phyloP scores from a whole-genome alignment of 2,888 invertebrate genomes.

The Boloria euphrosyne region DNA sequence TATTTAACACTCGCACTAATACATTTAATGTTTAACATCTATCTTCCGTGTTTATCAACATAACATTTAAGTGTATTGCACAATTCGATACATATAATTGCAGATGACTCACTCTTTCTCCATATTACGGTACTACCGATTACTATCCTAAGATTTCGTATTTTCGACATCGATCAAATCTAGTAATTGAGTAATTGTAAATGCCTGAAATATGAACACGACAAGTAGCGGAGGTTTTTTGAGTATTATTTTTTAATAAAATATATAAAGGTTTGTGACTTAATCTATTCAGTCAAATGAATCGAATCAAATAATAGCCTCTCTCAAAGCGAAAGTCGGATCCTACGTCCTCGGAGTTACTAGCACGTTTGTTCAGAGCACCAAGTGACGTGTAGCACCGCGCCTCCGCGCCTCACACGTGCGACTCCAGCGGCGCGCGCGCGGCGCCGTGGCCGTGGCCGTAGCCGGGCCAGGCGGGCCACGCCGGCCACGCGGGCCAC shows the following conservation, averaged over 20 bases:
- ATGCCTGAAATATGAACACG: slow-evolving; percentile 50
- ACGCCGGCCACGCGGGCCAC: slow-evolving; percentile 51
- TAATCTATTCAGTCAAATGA: slow-evolving; percentile 81
- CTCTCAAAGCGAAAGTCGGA: slow-evolving; percentile 62
- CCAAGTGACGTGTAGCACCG: neutral
- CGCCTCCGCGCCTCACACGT: slow-evolving; percentile 23
- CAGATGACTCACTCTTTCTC: slow-evolving; percentile 44
- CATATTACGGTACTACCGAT: slow-evolving; percentile 45
- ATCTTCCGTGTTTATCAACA: slow-evolving; percentile 36
- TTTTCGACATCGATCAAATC: slow-evolving; percentile 46
- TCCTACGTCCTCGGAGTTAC: slow-evolving; percentile 31
- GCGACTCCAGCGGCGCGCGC: slow-evolving; percentile 28
- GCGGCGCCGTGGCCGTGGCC: slow-evolving; percentile 32
- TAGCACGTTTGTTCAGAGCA: neutral
- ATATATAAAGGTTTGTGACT: slow-evolving; percentile 71
- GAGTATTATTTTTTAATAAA: slow-evolving; percentile 61
- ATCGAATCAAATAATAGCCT: slow-evolving; percentile 79
- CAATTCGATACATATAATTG: slow-evolving; percentile 54
- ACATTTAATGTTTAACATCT: slow-evolving; percentile 37
- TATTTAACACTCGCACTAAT: slow-evolving; percentile 57
- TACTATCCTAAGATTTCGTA: slow-evolving; percentile 51
- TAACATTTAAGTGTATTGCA: slow-evolving; percentile 64
- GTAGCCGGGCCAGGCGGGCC: slow-evolving; percentile 56
- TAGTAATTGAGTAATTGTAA: slow-evolving; percentile 40
- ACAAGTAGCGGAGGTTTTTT: slow-evolving; percentile 57